phyloP scores from a whole-genome alignment of 2,113 vertebrate species.

The Regulus satrapa region DNA sequence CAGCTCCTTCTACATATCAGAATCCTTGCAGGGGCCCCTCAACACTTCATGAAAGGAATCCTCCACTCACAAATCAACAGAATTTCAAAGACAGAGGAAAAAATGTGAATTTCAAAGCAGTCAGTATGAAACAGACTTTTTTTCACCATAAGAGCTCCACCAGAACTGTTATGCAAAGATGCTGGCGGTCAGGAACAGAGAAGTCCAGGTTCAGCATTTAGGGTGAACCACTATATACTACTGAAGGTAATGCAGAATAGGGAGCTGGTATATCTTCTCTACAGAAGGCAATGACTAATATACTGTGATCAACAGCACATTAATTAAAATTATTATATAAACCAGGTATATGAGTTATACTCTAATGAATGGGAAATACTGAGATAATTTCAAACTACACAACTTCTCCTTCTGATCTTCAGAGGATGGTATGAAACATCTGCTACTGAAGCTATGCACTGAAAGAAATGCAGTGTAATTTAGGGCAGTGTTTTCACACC shows the following conservation, averaged over 20 bases:
- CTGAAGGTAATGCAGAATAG: not conserved
- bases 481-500: not conserved
- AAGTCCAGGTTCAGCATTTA: not conserved
- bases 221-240: not conserved
- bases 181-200: not conserved
- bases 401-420: not conserved
- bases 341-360: not conserved
- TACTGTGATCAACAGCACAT: not conserved
- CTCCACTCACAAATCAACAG: not conserved
- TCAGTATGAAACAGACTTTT: not conserved
- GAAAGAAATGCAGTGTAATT: not conserved
- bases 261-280: not conserved
- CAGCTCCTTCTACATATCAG: not conserved
- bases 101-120: slow-evolving; percentile 27
- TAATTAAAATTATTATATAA: not conserved
- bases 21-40: not conserved
- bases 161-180: not conserved
- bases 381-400: not conserved
- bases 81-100: not conserved
- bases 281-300: rapidly evolving
- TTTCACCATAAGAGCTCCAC: not conserved
- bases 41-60: not conserved
- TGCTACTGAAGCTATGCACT: not conserved
- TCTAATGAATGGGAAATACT: not conserved
- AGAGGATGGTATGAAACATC: not conserved